Conservation (phyloP, 2,113 vertebrate genomes). For the Tapirus terrestris region DNA sequence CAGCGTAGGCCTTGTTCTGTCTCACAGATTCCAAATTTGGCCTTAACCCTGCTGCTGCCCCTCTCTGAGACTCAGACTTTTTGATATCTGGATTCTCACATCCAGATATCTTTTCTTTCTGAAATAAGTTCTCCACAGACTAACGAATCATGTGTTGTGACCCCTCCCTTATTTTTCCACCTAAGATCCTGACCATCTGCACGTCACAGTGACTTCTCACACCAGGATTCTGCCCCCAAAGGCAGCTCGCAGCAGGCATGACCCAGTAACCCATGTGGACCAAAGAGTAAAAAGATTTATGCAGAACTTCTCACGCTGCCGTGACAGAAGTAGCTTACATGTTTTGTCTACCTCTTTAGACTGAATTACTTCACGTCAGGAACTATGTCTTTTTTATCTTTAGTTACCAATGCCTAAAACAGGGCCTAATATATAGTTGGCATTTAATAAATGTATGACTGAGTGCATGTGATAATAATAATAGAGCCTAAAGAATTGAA, state of each 20-base stretch:
- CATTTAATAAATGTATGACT: neutral
- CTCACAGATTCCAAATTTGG: rapidly evolving
- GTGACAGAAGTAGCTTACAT: neutral
- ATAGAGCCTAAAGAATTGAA: neutral
- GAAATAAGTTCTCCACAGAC: neutral
- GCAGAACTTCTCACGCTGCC: neutral
- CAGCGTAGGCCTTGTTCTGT: neutral
- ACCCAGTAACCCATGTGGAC: neutral
- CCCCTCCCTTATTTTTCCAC: neutral
- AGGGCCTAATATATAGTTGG: neutral
- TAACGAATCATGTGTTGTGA: neutral
- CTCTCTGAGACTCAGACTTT: neutral
- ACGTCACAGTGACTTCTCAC: neutral
- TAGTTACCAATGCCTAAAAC: neutral
- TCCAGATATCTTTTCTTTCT: neutral
- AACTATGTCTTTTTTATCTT: neutral
- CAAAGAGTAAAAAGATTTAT: neutral
- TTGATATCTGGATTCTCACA: neutral
- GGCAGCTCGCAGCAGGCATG: neutral
- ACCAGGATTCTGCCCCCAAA: neutral
- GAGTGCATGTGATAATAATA: neutral
- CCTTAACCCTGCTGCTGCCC: neutral
- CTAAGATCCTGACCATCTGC: neutral
- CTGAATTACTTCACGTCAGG: neutral
- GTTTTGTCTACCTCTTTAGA: neutral